Evolutionary conservation across 1,140 invertebrate genomes (phyloP), one percentile per base, ranked within the genome.

Genomic region (Chrysoperla carnea): DNA sequence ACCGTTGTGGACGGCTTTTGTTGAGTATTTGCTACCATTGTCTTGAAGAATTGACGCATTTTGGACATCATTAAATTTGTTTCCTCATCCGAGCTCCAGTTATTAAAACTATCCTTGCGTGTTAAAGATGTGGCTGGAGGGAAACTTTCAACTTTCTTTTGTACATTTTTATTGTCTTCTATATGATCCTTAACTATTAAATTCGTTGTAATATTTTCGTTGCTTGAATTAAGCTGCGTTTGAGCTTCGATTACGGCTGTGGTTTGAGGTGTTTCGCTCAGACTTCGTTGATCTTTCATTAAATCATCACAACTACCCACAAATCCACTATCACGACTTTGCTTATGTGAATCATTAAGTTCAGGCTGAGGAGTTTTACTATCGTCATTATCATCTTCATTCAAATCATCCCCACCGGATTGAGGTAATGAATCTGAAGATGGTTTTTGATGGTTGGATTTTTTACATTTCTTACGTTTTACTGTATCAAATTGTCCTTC

Each of bases 61-160:
- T 89, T 90, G 8, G 79, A 84, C 86, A 92, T 90, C 86, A 92
- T 91, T 7, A 90, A 59, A 59, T 92, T 92, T 1, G 87, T 90
- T 62, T 90, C 87, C 57, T 91, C 86, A 54, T 91, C 86, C 0
- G 85, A 89, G 36, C 84, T 88, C 86, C 86, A 90, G 52, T 89
- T 88, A 54, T 89, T 88, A 59, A 90, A 90, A 54, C 84, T 88
- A 57, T 90, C 86, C 59, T 88, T 88, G 27, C 86, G 68, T 5
- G 74, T 75, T 0, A 87, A 55, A 8, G 69, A 68, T 17, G 68
- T 72, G 13, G 63, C 60, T 31, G 67, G 66, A 41, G 64, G 65
- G 41, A 57, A 58, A 12, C 58, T 61, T 7, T 55, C 52, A 36
- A 58, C 42, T 17, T 64, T 62, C 50, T 66, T 61, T 40, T 68